These are phyloP conservation scores for Sakesphorus luctuosus DNA, from an alignment of 2,113 vertebrate genomes.

Conservation along the genomic window DNA sequence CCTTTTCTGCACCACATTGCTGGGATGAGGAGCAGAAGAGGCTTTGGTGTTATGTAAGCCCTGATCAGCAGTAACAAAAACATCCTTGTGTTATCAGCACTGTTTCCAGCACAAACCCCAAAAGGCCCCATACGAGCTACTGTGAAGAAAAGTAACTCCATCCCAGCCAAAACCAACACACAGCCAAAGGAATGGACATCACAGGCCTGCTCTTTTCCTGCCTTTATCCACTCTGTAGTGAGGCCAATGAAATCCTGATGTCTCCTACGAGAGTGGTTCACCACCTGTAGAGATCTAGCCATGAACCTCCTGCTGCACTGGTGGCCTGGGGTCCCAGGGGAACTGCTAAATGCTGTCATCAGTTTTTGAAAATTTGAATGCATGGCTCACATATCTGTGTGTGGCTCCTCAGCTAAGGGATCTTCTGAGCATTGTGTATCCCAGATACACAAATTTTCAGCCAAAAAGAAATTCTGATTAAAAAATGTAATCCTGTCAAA, in stretches of 20 bases:
- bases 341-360: not conserved
- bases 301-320: not conserved
- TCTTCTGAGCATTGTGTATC: not conserved
- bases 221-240: not conserved
- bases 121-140: not conserved
- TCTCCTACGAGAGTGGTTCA: not conserved
- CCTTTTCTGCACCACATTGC: not conserved
- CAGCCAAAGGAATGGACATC: not conserved
- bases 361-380: not conserved
- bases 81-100: fast-evolving
- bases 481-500: not conserved
- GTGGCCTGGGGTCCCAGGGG: not conserved
- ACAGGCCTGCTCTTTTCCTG: not conserved
- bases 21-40: not conserved
- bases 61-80: not conserved
- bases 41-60: not conserved
- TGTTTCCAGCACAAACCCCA: not conserved
- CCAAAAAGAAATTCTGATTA: not conserved
- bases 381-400: not conserved
- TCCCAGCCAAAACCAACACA: not conserved
- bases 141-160: not conserved
- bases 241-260: not conserved
- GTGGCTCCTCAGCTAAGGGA: not conserved
- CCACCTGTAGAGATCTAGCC: not conserved
- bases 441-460: not conserved